Conservation (phyloP, 1,140 invertebrate species). For the Rhysida immarginata region DNA sequence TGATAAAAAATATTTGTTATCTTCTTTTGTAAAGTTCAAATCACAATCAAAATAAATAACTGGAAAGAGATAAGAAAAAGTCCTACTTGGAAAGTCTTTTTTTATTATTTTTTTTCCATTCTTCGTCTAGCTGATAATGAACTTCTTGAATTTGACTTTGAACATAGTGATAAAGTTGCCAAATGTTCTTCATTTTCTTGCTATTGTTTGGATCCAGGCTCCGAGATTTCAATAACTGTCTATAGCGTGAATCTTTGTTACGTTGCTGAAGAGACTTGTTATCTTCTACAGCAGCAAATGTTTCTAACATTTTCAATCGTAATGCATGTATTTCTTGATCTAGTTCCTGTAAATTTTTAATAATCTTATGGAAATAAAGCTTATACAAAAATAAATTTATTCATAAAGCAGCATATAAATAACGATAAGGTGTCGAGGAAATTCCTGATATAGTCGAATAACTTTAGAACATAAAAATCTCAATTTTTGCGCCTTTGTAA, state of each 20-base stretch:
- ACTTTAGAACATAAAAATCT: no score
- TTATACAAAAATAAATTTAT: no score
- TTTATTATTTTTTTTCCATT: constrained; percentile 30
- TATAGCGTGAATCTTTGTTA: constrained; percentile 25
- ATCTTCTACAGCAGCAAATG: constrained; percentile 27
- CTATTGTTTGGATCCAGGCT: constrained; percentile 28
- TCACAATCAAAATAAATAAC: no score
- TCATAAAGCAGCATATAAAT: no score
- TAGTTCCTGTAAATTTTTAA: constrained; percentile 24
- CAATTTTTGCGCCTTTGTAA: no score
- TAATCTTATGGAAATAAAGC: no score
- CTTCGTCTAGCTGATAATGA: constrained; percentile 25
- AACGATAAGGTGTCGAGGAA: no score
- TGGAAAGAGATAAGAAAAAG: no score
- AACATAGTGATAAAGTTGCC: constrained; percentile 23
- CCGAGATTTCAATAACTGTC: constrained; percentile 21
- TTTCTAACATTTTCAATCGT: constrained; percentile 22
- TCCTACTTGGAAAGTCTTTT: no score
- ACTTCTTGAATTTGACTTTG: constrained; percentile 26
- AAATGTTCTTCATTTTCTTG: constrained; percentile 24
- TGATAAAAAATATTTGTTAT: no score
- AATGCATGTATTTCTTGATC: constrained; percentile 23
- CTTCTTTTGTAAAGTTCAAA: no score
- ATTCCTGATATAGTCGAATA: no score
- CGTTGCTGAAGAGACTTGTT: constrained; percentile 23